A percentile compares a stretch with the other conserved stretches of the same genome.
phyloP scores from a whole-genome alignment of 2,113 vertebrate species.

The Sceloporus tristichus region DNA sequence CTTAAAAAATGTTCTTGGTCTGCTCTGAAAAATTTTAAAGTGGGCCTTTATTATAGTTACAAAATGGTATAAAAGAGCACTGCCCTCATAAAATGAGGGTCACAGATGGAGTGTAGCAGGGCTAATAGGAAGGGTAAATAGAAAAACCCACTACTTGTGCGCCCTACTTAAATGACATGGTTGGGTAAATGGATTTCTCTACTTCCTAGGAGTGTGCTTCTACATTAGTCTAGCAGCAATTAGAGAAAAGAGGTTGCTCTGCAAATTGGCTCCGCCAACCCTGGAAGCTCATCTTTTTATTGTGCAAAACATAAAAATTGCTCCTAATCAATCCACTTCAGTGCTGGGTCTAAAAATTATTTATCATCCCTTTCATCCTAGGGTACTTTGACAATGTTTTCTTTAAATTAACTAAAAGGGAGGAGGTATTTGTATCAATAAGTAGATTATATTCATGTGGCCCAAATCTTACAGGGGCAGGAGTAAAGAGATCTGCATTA shows the following conservation, averaged over 20 bases:
- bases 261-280: constrained; percentile 83
- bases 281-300: constrained; percentile 81
- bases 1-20: constrained; percentile 75
- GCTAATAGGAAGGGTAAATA: constrained; percentile 90
- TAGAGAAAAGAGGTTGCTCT: constrained; percentile 86
- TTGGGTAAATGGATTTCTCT: constrained; percentile 90
- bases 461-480: constrained; percentile 51
- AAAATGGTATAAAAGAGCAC: constrained; percentile 78
- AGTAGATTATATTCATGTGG: constrained; percentile 62
- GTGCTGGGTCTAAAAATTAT: constrained; percentile 79
- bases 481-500: constrained; percentile 67
- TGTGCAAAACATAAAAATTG: constrained; percentile 83
- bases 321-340: constrained; percentile 85
- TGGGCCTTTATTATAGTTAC: constrained; percentile 78
- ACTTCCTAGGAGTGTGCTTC: constrained; percentile 76
- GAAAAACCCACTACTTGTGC: constrained; percentile 88
- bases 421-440: constrained; percentile 74
- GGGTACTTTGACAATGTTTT: constrained; percentile 77
- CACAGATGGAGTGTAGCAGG: constrained; percentile 86
- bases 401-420: constrained; percentile 74
- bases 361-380: constrained; percentile 75
- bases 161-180: constrained; percentile 85
- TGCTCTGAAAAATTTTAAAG: constrained; percentile 77
- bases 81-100: constrained; percentile 76
- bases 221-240: constrained; percentile 86